Evolutionary conservation across 37 sponge, comb jelly and placozoan genomes (phyloP).

Genomic region (Eunapius fragilis): DNA sequence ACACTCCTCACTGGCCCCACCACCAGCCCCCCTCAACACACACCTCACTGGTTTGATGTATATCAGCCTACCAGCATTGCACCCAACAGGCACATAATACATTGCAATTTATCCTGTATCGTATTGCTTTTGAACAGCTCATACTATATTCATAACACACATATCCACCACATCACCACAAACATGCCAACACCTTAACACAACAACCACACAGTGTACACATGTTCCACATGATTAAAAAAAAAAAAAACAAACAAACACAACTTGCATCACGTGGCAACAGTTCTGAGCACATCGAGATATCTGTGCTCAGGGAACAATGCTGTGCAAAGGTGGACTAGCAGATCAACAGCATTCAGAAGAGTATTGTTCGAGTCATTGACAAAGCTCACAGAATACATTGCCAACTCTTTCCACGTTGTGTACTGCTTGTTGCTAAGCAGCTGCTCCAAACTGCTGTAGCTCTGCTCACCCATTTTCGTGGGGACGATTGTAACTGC

Average conservation of each 20-base stretch:
- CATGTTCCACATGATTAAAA: background rate
- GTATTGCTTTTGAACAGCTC: too few species aligned
- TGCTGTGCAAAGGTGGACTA: slow-evolving; percentile 38
- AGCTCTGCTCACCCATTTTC: slow-evolving; percentile 67
- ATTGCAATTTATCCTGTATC: too few species aligned
- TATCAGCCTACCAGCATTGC: too few species aligned
- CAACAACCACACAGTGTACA: too few species aligned
- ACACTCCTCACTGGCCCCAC: too few species aligned
- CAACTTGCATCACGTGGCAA: background rate
- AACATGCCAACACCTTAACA: too few species aligned
- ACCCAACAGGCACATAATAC: too few species aligned
- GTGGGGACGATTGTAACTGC: slow-evolving; percentile 21
- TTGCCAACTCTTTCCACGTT: slow-evolving; percentile 35
- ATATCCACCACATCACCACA: too few species aligned
- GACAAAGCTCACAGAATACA: slow-evolving; percentile 33
- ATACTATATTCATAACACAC: too few species aligned
- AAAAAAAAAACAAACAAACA: background rate
- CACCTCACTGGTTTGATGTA: too few species aligned
- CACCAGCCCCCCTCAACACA: too few species aligned
- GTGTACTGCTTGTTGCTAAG: slow-evolving; percentile 62
- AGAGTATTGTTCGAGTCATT: slow-evolving; percentile 30
- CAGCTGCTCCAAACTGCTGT: slow-evolving; percentile 48
- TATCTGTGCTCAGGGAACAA: slow-evolving; percentile 62
- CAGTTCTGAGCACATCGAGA: slow-evolving; percentile 57
- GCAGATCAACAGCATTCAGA: slow-evolving; percentile 36